phyloP scores from a whole-genome alignment of 2,113 vertebrate species.

The Setophaga petechia region DNA sequence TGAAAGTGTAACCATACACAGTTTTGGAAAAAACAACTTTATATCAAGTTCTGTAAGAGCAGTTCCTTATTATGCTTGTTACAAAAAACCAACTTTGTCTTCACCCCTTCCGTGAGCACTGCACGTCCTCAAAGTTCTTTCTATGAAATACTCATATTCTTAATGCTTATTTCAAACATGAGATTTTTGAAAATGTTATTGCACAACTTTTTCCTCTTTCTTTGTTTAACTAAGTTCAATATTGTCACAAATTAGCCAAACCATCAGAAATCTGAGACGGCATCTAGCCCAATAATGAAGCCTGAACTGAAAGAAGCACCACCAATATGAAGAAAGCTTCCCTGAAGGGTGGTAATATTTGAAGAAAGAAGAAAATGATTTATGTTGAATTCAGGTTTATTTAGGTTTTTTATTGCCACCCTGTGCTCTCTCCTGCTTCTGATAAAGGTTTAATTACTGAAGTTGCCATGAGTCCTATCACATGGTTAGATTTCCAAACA shows the following conservation, averaged over 20 bases:
- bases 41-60: neutral
- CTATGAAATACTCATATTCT: neutral
- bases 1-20: neutral
- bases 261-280: neutral
- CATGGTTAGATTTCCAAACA: neutral
- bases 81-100: neutral
- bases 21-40: neutral
- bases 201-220: neutral
- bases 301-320: neutral
- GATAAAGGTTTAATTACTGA: neutral
- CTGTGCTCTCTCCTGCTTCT: neutral
- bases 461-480: neutral
- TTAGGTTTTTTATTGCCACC: neutral
- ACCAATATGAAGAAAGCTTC: neutral
- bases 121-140: neutral
- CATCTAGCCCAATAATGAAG: neutral
- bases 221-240: neutral
- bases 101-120: neutral
- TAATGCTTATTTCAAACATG: neutral
- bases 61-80: neutral
- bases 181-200: neutral
- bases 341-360: neutral
- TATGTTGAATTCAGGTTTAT: neutral
- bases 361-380: neutral
- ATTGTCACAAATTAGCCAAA: neutral